A percentile compares a stretch with the other conserved stretches of the same genome.
These are phyloP conservation scores for Lamellibrachia satsuma DNA, from an alignment of 2,888 invertebrate species.

Conservation along the genomic window DNA sequence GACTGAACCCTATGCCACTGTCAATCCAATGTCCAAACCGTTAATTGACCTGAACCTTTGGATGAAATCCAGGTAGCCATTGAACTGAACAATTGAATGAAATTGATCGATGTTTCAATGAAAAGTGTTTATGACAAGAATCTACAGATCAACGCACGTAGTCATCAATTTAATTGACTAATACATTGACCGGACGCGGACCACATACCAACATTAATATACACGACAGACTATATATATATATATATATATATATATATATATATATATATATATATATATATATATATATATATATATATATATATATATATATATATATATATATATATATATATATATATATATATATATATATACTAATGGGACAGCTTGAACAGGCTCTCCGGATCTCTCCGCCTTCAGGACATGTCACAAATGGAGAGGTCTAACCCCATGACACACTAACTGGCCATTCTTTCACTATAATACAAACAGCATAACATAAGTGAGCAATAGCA, in stretches of 20 bases:
- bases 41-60: neutral
- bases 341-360: too few species aligned
- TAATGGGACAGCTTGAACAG: too few species aligned
- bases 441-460: neutral
- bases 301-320: conserved; percentile 91
- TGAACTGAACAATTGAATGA: neutral
- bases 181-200: neutral
- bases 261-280: too few species aligned
- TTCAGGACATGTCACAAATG: neutral
- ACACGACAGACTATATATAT: neutral
- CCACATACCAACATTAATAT: neutral
- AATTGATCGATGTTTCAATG: neutral
- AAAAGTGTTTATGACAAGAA: neutral
- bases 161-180: neutral
- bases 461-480: neutral
- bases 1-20: neutral
- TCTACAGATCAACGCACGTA: neutral
- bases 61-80: neutral
- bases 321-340: too few species aligned
- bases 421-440: neutral
- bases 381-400: neutral
- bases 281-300: conserved; percentile 19
- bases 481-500: too few species aligned
- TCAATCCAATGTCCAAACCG: neutral
- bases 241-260: too few species aligned